A percentile compares a stretch with the other conserved stretches of the same genome.
phyloP scores from a whole-genome alignment of 53 echinoderm and acorn worm genomes.

The Actinopyga echinites region DNA sequence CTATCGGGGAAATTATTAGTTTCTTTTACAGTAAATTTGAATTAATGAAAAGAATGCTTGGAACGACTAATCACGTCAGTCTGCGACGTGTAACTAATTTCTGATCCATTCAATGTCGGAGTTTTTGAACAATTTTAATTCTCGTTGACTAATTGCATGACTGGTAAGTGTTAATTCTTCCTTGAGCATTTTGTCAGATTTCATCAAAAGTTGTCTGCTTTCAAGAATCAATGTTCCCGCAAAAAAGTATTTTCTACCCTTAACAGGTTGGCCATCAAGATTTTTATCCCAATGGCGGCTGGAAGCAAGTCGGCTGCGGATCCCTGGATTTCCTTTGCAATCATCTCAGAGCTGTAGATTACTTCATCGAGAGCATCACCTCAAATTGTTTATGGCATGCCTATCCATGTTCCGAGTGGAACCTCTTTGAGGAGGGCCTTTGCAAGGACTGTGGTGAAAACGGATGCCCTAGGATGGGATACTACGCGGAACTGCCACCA shows the following conservation, averaged over 20 bases:
- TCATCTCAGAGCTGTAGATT: constrained; percentile 49
- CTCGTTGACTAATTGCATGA: too few species aligned
- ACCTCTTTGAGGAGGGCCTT: not conserved
- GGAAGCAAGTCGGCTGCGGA: constrained; percentile 46
- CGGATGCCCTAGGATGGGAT: constrained; percentile 60
- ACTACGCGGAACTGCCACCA: constrained; percentile 42
- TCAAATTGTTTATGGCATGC: constrained; percentile 42
- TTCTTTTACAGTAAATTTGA: too few species aligned
- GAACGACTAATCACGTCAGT: too few species aligned
- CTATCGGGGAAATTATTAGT: too few species aligned
- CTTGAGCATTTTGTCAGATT: too few species aligned
- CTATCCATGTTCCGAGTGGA: constrained; percentile 54
- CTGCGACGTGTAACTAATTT: too few species aligned
- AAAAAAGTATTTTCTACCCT: not conserved
- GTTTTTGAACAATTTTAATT: too few species aligned
- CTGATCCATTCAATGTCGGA: too few species aligned
- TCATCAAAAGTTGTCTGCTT: too few species aligned
- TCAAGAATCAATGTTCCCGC: too few species aligned
- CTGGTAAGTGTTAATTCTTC: too few species aligned
- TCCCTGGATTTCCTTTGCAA: constrained; percentile 28
- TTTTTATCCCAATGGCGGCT: constrained; percentile 65
- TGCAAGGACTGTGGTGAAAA: constrained; percentile 20
- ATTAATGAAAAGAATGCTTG: too few species aligned
- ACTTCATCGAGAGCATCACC: constrained; percentile 59
- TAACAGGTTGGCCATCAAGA: constrained; percentile 59